Evolutionary conservation across 1,140 invertebrate species (phyloP).

Genomic region (Cherax quadricarinatus): DNA sequence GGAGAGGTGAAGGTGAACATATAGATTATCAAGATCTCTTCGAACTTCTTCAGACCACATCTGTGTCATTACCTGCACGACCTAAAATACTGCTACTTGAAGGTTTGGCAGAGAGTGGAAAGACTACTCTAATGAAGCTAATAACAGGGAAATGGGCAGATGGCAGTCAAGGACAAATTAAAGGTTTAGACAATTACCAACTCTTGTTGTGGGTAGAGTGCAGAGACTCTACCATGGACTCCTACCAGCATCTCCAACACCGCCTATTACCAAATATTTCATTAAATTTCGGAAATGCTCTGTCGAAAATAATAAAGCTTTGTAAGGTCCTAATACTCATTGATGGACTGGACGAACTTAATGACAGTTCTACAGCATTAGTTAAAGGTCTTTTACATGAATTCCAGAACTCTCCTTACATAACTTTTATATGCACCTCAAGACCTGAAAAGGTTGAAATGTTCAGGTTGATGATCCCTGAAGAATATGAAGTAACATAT

Average conservation of each 20-base stretch:
- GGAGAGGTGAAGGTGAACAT: background rate
- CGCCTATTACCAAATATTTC: background rate
- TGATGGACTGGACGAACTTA: slow-evolving; percentile 20
- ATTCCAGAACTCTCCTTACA: background rate
- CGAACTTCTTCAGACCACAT: background rate
- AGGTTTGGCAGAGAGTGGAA: background rate
- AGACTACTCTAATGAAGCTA: background rate
- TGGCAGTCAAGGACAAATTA: background rate
- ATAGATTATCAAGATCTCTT: background rate
- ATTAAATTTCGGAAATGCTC: background rate
- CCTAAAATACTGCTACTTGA: background rate
- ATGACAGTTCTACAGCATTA: background rate
- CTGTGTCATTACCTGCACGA: background rate
- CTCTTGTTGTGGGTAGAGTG: background rate
- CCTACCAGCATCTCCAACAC: background rate
- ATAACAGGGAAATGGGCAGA: background rate
- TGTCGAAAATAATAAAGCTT: background rate
- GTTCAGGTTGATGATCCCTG: background rate
- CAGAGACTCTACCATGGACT: background rate
- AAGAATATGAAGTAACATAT: background rate
- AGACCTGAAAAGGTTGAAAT: slow-evolving; percentile 11
- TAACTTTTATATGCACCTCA: slow-evolving; percentile 12
- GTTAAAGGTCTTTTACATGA: background rate
- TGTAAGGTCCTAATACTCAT: background rate
- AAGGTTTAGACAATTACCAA: background rate